Conservation (phyloP, 2,113 vertebrate genomes). For the Caranx ignobilis region DNA sequence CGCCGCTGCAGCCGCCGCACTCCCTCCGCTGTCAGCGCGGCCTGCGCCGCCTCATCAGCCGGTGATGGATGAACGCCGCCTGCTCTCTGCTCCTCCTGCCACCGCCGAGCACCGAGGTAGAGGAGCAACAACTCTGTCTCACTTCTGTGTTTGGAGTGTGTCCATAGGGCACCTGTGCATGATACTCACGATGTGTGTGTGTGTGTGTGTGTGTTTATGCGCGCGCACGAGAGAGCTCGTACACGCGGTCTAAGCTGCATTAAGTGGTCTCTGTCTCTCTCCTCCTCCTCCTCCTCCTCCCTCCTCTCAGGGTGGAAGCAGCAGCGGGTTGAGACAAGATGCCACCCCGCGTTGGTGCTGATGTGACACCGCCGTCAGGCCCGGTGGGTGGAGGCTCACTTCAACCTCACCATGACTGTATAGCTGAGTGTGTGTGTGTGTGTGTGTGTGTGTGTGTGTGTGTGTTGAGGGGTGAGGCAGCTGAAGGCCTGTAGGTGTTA, state of each 20-base stretch:
- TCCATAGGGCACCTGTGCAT: slow-evolving; percentile 27
- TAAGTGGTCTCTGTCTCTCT: slow-evolving; percentile 12
- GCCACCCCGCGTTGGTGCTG: slow-evolving; percentile 45
- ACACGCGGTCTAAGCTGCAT: slow-evolving; percentile 15
- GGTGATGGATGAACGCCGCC: slow-evolving; percentile 48
- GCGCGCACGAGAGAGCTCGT: not conserved
- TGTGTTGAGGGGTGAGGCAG: not conserved
- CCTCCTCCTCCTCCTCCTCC: too few species aligned
- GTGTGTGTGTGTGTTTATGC: not conserved
- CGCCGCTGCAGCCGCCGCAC: not conserved
- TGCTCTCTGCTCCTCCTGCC: not conserved
- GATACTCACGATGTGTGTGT: slow-evolving; percentile 13
- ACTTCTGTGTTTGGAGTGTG: slow-evolving; percentile 1
- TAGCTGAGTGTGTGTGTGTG: slow-evolving; percentile 13
- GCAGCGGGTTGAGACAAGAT: slow-evolving; percentile 31
- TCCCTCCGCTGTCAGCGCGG: slow-evolving; percentile 33
- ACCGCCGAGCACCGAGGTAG: not conserved
- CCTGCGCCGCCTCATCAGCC: slow-evolving; percentile 31
- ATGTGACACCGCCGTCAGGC: slow-evolving; percentile 53
- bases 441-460: not conserved
- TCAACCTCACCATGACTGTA: slow-evolving; percentile 13
- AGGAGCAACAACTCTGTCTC: not conserved
- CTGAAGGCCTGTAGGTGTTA: not conserved
- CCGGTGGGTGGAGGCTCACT: slow-evolving; percentile 41
- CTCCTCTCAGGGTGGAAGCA: slow-evolving; percentile 12